Conservation (phyloP, 2,888 invertebrate species). For the Tubiluchus corallicola region DNA sequence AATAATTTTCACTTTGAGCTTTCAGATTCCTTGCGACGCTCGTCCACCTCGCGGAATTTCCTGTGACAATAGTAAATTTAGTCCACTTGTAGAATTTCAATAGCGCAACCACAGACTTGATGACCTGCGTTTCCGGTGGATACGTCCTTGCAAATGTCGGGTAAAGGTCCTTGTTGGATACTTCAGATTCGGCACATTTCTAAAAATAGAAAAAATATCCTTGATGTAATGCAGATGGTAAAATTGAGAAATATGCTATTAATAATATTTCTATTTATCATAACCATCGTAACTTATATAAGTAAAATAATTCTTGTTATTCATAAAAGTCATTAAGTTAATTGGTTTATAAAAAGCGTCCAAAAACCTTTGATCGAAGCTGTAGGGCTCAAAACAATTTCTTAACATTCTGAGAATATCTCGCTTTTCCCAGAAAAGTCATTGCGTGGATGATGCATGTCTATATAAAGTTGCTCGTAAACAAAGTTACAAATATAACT, state of each 20-base stretch:
- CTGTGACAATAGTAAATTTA: background rate
- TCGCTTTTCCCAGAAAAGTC: too few relatives aligned
- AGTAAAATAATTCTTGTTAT: too few relatives aligned
- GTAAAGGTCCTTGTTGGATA: slow-evolving; percentile 29
- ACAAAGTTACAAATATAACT: too few relatives aligned
- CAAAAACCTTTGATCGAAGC: too few relatives aligned
- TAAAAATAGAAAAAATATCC: slow-evolving; percentile 34
- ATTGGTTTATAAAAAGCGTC: too few relatives aligned
- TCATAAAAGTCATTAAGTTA: too few relatives aligned
- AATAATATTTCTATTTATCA: too few relatives aligned
- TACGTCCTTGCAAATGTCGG: slow-evolving; percentile 35
- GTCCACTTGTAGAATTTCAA: background rate
- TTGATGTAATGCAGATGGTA: background rate
- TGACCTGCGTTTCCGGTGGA: slow-evolving; percentile 49
- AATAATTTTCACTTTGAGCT: background rate
- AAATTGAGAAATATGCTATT: slow-evolving; percentile 6
- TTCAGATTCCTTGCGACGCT: background rate
- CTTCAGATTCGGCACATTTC: slow-evolving; percentile 52
- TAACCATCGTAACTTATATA: too few relatives aligned
- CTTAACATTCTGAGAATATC: too few relatives aligned
- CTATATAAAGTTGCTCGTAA: too few relatives aligned
- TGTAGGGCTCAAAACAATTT: too few relatives aligned
- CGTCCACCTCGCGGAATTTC: background rate
- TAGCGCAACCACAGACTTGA: background rate
- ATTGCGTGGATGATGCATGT: too few relatives aligned